phyloP scores from a whole-genome alignment of 1,140 invertebrate genomes.

The Anastatus disparis region DNA sequence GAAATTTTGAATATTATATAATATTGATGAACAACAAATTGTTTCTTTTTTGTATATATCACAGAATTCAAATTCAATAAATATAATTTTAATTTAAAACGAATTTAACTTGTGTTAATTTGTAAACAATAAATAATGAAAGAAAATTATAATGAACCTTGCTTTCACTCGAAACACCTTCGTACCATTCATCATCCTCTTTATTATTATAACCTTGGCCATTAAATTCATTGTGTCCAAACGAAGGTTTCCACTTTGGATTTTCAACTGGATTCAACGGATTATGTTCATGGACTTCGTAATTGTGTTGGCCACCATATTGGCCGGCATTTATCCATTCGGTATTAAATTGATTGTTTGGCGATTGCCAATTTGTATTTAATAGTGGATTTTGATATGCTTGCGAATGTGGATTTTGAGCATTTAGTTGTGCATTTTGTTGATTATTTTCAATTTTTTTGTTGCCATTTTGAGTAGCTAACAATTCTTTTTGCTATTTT shows the following conservation, averaged over 20 bases:
- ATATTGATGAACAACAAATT: too few relatives aligned
- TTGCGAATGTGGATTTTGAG: neutral
- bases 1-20: neutral
- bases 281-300: conserved; percentile 8
- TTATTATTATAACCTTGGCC: conserved; percentile 4
- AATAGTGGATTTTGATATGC: neutral
- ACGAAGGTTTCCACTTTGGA: neutral
- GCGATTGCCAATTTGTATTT: neutral
- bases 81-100: too few relatives aligned
- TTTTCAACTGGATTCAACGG: too few relatives aligned
- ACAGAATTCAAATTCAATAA: too few relatives aligned
- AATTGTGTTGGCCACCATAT: neutral
- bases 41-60: too few relatives aligned
- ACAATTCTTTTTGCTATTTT: conserved; percentile 3
- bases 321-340: neutral
- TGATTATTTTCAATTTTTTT: neutral
- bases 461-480: neutral
- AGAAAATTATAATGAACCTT: conserved; percentile 41
- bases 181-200: conserved; percentile 44
- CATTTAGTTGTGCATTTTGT: too few relatives aligned
- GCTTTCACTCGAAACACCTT: conserved; percentile 50
- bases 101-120: too few relatives aligned
- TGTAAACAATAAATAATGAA: neutral
- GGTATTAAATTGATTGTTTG: neutral
- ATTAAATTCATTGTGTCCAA: conserved; percentile 11